phyloP scores from a whole-genome alignment of 2,797 vertebrate species.

The Neoniphon sammara region DNA sequence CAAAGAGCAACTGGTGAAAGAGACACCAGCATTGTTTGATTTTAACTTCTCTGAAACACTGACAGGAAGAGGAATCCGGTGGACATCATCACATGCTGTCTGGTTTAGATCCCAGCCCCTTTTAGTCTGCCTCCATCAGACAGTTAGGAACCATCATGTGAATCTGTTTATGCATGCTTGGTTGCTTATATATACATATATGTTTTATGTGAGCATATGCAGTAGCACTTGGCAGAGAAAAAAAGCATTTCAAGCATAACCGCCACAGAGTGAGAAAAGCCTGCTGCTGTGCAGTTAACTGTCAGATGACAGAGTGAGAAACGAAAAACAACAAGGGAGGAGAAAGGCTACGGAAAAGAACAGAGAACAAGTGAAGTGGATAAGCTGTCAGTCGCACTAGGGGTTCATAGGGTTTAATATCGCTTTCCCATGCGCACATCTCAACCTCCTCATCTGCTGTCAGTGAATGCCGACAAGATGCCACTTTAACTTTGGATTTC shows the following conservation, averaged over 20 bases:
- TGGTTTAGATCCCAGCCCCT: constrained; percentile 19
- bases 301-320: constrained; percentile 64
- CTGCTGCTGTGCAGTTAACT: constrained; percentile 60
- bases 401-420: constrained; percentile 73
- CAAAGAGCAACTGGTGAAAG: constrained; percentile 13
- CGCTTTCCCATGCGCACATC: constrained; percentile 72
- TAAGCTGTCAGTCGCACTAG: constrained; percentile 71
- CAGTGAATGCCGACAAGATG: constrained; percentile 67
- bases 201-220: constrained; percentile 25
- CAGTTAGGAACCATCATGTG: background rate
- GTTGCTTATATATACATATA: constrained; percentile 34
- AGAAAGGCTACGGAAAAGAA: constrained; percentile 65
- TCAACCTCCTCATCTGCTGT: constrained; percentile 74
- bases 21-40: constrained; percentile 13
- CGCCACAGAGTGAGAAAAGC: constrained; percentile 39
- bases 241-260: constrained; percentile 36
- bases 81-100: constrained; percentile 1
- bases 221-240: constrained; percentile 28
- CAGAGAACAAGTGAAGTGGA: constrained; percentile 67
- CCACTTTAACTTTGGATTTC: constrained; percentile 70
- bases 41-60: constrained; percentile 24
- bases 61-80: background rate
- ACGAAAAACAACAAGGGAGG: constrained; percentile 51
- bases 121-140: constrained; percentile 6
- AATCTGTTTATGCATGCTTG: constrained; percentile 37